These are phyloP conservation scores for Gopherus flavomarginatus DNA, from an alignment of 2,113 vertebrate genomes.

Conservation along the genomic window DNA sequence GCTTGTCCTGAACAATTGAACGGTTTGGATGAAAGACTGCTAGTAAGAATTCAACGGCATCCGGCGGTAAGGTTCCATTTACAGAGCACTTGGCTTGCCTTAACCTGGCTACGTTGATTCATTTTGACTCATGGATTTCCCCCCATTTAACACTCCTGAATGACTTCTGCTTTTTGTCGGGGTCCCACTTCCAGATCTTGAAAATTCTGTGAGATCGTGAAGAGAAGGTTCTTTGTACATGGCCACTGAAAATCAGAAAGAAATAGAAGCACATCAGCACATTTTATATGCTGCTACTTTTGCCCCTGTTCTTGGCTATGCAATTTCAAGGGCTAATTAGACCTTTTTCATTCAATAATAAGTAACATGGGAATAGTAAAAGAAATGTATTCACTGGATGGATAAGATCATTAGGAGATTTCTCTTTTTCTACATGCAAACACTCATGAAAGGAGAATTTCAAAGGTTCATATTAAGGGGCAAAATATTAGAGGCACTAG, in stretches of 20 bases:
- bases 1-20: conserved; percentile 84
- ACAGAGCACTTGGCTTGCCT: conserved; percentile 83
- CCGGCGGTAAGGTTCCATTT: conserved; percentile 91
- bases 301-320: background rate
- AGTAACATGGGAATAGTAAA: accelerated
- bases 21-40: conserved; percentile 84
- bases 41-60: conserved; percentile 91
- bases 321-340: background rate
- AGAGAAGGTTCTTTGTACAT: conserved; percentile 99
- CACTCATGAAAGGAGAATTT: background rate
- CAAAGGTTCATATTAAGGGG: background rate
- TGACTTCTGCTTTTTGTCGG: conserved; percentile 98
- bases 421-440: background rate
- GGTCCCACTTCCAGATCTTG: conserved; percentile 96
- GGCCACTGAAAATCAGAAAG: conserved; percentile 88
- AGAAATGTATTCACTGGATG: background rate
- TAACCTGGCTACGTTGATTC: conserved; percentile 97
- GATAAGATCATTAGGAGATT: background rate
- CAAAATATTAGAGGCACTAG: background rate
- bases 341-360: background rate
- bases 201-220: conserved; percentile 98
- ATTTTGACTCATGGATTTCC: conserved; percentile 97
- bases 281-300: accelerated
- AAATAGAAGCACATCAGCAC: conserved; percentile 20
- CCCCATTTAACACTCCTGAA: conserved; percentile 95